Conservation (phyloP, 1,140 invertebrate species). For the Eupristina koningsbergeri region DNA sequence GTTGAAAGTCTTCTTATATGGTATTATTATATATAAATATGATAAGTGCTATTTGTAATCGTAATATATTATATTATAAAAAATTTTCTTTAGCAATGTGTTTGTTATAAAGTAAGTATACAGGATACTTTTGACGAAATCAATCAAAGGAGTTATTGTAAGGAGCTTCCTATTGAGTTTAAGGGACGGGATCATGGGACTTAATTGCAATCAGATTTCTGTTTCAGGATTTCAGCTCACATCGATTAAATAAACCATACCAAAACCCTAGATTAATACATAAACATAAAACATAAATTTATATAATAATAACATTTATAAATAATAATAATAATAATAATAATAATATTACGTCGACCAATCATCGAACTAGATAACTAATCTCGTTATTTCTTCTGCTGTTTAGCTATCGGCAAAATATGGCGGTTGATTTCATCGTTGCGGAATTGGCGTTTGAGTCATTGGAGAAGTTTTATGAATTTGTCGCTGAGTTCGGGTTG, state of each 20-base stretch:
- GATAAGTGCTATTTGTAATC: conserved; percentile 31
- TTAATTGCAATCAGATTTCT: conserved; percentile 62
- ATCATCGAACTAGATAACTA: conserved; percentile 58
- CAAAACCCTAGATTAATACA: no score
- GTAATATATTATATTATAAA: conserved; percentile 5
- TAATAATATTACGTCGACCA: conserved; percentile 11
- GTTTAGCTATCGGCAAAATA: conserved; percentile 93
- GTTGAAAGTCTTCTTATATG: background rate
- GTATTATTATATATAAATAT: background rate
- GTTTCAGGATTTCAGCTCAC: conserved; percentile 68
- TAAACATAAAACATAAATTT: conserved; percentile 59
- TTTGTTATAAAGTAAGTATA: conserved; percentile 10
- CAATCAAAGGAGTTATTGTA: conserved; percentile 14
- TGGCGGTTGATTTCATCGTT: conserved; percentile 88
- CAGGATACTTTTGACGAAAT: conserved; percentile 21
- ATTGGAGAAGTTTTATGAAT: conserved; percentile 86
- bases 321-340: conserved; percentile 42
- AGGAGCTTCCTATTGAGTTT: conserved; percentile 11
- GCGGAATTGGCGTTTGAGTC: conserved; percentile 90
- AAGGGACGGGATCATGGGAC: background rate
- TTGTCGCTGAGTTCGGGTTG: conserved; percentile 87
- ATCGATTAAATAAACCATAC: no score
- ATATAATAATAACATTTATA: conserved; percentile 50
- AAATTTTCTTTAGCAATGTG: conserved; percentile 19
- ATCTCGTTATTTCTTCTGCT: conserved; percentile 72